Conservation (phyloP, 2,113 vertebrate species). For the Menidia beryllina region DNA sequence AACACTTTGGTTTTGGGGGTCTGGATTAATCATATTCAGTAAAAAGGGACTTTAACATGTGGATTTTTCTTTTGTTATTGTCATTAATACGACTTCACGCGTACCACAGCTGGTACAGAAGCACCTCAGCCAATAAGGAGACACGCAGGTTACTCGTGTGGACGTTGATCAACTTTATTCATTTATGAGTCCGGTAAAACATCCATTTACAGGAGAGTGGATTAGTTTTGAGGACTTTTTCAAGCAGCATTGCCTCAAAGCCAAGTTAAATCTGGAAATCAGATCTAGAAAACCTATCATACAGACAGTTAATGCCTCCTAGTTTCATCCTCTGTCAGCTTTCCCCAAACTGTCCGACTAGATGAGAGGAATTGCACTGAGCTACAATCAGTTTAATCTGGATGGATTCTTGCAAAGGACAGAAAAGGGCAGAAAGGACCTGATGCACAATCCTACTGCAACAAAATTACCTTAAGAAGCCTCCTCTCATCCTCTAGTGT, state of each 20-base stretch:
- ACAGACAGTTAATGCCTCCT: conserved; percentile 1
- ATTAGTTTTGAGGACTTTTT: conserved; percentile 12
- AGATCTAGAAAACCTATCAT: neutral
- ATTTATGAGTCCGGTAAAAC: conserved; percentile 35
- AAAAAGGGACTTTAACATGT: too few relatives aligned
- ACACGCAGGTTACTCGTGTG: neutral
- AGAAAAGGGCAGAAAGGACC: neutral
- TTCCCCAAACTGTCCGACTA: conserved; percentile 24
- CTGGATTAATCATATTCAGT: too few relatives aligned
- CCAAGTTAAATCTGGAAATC: conserved; percentile 3
- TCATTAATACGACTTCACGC: too few relatives aligned
- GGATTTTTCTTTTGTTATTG: too few relatives aligned
- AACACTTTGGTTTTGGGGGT: too few relatives aligned
- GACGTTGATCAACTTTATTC: conserved; percentile 50
- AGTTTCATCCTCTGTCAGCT: neutral
- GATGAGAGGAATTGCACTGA: neutral
- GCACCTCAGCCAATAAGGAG: neutral
- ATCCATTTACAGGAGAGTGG: conserved; percentile 30
- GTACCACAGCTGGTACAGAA: too few relatives aligned
- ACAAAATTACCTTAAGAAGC: neutral
- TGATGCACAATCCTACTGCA: neutral
- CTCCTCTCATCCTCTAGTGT: conserved; percentile 18
- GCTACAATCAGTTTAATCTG: neutral
- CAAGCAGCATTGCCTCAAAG: conserved; percentile 18
- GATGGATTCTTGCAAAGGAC: neutral